Percentiles rank a stretch among this genome's conserved stretches.
phyloP scores from a whole-genome alignment of 1,140 invertebrate genomes.

The Leptinotarsa texana region DNA sequence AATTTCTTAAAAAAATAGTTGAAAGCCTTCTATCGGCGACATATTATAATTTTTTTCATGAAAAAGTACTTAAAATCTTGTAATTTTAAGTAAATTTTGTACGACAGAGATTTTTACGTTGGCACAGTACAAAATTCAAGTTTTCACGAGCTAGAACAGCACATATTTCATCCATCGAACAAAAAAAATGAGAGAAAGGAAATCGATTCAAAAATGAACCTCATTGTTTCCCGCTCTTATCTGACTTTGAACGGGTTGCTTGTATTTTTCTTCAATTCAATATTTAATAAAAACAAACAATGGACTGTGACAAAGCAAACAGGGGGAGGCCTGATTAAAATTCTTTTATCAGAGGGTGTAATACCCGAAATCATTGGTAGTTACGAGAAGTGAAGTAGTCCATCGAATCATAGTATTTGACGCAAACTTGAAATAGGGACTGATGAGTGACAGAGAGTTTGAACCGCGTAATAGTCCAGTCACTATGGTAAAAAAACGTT shows the following conservation, averaged over 20 bases:
- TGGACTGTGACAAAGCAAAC: constrained; percentile 7
- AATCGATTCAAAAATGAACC: neutral
- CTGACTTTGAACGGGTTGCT: neutral
- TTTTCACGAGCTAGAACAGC: too few relatives aligned
- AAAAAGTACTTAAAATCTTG: too few relatives aligned
- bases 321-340: constrained; percentile 5
- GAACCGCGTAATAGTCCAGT: neutral
- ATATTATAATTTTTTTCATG: too few relatives aligned
- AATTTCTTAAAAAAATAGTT: too few relatives aligned
- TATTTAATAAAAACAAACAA: constrained; percentile 9
- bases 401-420: constrained; percentile 22
- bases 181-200: too few relatives aligned
- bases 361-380: constrained; percentile 19
- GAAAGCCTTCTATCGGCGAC: too few relatives aligned
- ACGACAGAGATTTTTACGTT: too few relatives aligned
- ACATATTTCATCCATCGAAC: too few relatives aligned
- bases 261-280: constrained; percentile 8
- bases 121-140: too few relatives aligned
- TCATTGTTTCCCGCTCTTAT: constrained; percentile 1
- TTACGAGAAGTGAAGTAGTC: constrained; percentile 8
- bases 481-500: neutral
- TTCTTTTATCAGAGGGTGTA: constrained; percentile 21
- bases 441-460: neutral
- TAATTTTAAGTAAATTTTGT: too few relatives aligned
- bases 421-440: constrained; percentile 17